These are phyloP conservation scores for Drosophila mauritiana DNA, from an alignment of 1,140 invertebrate species.

Conservation along the genomic window DNA sequence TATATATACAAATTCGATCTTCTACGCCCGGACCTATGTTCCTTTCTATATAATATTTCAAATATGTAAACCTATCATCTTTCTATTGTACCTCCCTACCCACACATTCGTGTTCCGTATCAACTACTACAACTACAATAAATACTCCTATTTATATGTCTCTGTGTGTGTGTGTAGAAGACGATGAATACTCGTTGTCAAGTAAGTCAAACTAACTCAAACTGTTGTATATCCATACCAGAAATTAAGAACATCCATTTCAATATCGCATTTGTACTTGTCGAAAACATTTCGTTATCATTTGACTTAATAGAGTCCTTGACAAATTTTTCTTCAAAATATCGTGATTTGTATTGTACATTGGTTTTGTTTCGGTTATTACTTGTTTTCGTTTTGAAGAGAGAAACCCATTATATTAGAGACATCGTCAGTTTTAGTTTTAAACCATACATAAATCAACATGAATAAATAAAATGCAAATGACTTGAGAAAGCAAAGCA, in stretches of 20 bases:
- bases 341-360: slow-evolving; percentile 46
- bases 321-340: slow-evolving; percentile 21
- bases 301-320: slow-evolving; percentile 47
- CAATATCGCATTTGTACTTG: slow-evolving; percentile 57
- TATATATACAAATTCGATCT: slow-evolving; percentile 30
- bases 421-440: slow-evolving; percentile 51
- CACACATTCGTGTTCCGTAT: slow-evolving; percentile 48
- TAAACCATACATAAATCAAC: slow-evolving; percentile 43
- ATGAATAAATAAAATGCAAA: slow-evolving; percentile 45
- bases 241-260: slow-evolving; percentile 11
- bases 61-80: slow-evolving; percentile 73
- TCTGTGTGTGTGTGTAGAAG: slow-evolving; percentile 83
- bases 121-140: slow-evolving; percentile 73
- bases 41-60: slow-evolving; percentile 42
- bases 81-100: slow-evolving; percentile 63
- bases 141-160: slow-evolving; percentile 76
- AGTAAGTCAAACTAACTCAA: slow-evolving; percentile 81
- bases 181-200: slow-evolving; percentile 84
- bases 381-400: slow-evolving; percentile 10
- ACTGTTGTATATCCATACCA: slow-evolving; percentile 51
- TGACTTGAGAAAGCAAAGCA: slow-evolving; percentile 53
- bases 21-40: slow-evolving; percentile 46
- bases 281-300: slow-evolving; percentile 48
- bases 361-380: slow-evolving; percentile 20
- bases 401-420: slow-evolving; percentile 30